Evolutionary conservation across 2,888 invertebrate species (phyloP).

Genomic region (Gonocerus acuteangulatus): DNA sequence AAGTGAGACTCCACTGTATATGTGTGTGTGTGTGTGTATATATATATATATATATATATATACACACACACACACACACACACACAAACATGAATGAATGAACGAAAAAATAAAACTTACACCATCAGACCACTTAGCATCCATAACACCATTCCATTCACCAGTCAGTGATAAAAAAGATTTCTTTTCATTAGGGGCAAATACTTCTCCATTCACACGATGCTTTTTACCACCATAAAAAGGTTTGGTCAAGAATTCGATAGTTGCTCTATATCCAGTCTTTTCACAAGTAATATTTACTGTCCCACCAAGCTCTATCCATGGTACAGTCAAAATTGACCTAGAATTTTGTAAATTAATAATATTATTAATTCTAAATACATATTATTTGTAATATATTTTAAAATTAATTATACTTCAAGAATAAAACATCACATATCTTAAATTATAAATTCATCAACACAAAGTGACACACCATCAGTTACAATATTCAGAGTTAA

Average conservation of each 20-base stretch:
- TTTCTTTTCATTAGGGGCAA: conserved; percentile 75
- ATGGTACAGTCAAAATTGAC: conserved; percentile 75
- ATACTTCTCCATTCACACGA: conserved; percentile 73
- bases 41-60: too few species aligned
- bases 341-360: conserved; percentile 22
- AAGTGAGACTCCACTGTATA: too few species aligned
- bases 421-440: too few species aligned
- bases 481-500: too few species aligned
- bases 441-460: too few species aligned
- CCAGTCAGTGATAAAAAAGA: conserved; percentile 83
- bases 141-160: conserved; percentile 98
- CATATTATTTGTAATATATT: too few species aligned
- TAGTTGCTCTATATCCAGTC: conserved; percentile 83
- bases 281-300: conserved; percentile 85
- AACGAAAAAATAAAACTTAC: conserved; percentile 35
- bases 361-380: too few species aligned
- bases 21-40: too few species aligned
- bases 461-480: too few species aligned
- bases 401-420: too few species aligned
- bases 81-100: too few species aligned
- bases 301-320: conserved; percentile 96
- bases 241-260: conserved; percentile 96
- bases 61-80: too few species aligned
- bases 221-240: conserved; percentile 97
- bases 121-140: conserved; percentile 73